Evolutionary conservation across 2,888 invertebrate genomes (phyloP).

Genomic region (Horisme vitalbata): DNA sequence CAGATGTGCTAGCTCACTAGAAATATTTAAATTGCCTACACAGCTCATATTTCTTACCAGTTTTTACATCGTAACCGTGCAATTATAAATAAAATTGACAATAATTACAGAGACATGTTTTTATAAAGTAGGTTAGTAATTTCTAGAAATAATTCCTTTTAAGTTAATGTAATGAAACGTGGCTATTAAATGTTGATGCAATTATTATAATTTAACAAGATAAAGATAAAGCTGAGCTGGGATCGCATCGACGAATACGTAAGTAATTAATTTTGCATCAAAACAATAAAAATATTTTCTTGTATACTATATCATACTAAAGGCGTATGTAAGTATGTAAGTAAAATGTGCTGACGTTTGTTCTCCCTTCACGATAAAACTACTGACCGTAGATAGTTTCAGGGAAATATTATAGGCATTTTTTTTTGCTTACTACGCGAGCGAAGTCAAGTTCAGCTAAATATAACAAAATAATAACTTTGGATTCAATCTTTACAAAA

Average conservation of each 20-base stretch:
- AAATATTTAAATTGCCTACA: conserved; percentile 45
- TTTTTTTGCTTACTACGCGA: too few relatives aligned
- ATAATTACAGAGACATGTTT: conserved; percentile 63
- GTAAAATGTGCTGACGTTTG: too few relatives aligned
- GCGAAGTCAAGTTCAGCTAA: too few relatives aligned
- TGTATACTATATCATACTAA: too few relatives aligned
- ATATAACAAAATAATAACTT: too few relatives aligned
- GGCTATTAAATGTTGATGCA: conserved; percentile 55
- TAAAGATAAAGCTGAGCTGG: conserved; percentile 42
- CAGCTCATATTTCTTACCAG: conserved; percentile 39
- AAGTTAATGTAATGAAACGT: conserved; percentile 59
- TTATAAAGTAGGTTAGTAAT: conserved; percentile 70
- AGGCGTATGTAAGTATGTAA: too few relatives aligned
- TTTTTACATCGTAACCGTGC: conserved; percentile 41
- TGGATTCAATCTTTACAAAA: too few relatives aligned
- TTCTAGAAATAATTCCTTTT: conserved; percentile 69
- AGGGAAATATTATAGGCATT: too few relatives aligned
- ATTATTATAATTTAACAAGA: conserved; percentile 66
- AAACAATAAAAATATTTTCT: not conserved
- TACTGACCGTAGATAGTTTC: too few relatives aligned
- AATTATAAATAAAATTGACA: conserved; percentile 79
- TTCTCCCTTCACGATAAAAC: too few relatives aligned
- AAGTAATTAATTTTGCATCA: not conserved
- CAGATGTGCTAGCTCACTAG: conserved; percentile 31
- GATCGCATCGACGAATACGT: conserved; percentile 4